These are phyloP conservation scores for Cerastis leucographa DNA, from an alignment of 2,888 invertebrate genomes.

Conservation along the genomic window DNA sequence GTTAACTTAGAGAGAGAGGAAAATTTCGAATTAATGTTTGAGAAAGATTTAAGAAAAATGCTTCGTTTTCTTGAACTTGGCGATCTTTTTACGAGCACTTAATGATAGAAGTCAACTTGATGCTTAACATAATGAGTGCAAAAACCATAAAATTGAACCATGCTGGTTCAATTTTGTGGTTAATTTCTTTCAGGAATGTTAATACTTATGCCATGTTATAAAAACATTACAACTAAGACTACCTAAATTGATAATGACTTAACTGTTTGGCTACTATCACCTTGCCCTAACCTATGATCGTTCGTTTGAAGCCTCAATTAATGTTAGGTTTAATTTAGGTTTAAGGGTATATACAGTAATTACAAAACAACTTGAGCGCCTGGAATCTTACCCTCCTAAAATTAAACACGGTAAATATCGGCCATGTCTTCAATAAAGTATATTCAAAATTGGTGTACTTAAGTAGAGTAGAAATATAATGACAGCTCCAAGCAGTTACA, in stretches of 20 bases:
- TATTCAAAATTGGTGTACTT: conserved; percentile 52
- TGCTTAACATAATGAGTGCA: conserved; percentile 36
- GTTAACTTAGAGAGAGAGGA: not conserved
- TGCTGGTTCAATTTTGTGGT: too few relatives aligned
- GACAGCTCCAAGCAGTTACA: conserved; percentile 49
- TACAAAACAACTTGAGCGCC: conserved; percentile 86
- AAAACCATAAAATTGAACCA: conserved; percentile 41
- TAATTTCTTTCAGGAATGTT: conserved; percentile 40
- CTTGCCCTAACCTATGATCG: conserved; percentile 87
- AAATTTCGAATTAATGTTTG: not conserved
- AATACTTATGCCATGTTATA: conserved; percentile 62
- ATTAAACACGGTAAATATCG: conserved; percentile 46
- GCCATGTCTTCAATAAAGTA: conserved; percentile 50
- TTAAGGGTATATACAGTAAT: conserved; percentile 86
- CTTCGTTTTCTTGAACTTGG: conserved; percentile 35
- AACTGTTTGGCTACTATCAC: conserved; percentile 87
- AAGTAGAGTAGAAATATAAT: conserved; percentile 53
- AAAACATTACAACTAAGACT: conserved; percentile 69
- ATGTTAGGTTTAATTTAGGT: conserved; percentile 68
- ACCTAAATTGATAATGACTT: conserved; percentile 80
- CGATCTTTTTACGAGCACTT: conserved; percentile 47
- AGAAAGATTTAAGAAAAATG: conserved; percentile 6
- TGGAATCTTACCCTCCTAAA: conserved; percentile 68
- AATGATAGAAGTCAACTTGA: conserved; percentile 53
- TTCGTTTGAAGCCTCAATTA: conserved; percentile 83